Evolutionary conservation across 2,113 vertebrate species (phyloP).

Genomic region (Ptilorrhoa leucosticta): DNA sequence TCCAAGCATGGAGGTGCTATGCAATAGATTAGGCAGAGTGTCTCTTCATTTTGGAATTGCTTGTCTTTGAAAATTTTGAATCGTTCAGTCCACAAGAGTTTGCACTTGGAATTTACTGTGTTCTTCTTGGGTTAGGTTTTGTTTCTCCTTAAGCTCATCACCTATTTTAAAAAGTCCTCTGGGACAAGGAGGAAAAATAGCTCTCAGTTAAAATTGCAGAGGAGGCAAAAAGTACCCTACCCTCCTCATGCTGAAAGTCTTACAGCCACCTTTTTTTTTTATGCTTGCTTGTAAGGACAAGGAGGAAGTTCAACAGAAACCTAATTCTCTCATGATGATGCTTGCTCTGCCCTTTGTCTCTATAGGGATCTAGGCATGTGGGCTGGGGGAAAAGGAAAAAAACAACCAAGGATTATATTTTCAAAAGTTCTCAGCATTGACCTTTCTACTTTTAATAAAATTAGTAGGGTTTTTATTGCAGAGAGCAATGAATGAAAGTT

Average conservation of each 20-base stretch:
- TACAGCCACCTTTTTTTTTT: neutral
- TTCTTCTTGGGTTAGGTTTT: neutral
- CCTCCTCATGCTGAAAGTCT: neutral
- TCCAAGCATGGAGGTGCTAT: neutral
- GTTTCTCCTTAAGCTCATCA: neutral
- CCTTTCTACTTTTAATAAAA: neutral
- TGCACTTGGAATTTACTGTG: neutral
- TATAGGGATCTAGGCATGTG: neutral
- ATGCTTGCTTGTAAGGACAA: neutral
- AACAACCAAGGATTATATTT: neutral
- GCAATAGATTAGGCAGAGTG: neutral
- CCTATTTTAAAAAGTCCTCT: neutral
- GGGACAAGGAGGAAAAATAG: neutral
- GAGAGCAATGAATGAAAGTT: neutral
- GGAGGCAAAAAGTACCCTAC: neutral
- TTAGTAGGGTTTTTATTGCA: neutral
- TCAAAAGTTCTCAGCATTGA: neutral
- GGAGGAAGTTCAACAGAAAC: neutral
- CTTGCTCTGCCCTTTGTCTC: neutral
- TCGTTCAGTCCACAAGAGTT: neutral
- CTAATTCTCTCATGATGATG: neutral
- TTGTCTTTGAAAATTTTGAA: neutral
- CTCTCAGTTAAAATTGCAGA: neutral
- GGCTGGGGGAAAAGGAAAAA: neutral
- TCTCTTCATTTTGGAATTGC: neutral